These are phyloP conservation scores for Pantherophis guttatus DNA, from an alignment of 2,113 vertebrate species.

Conservation along the genomic window DNA sequence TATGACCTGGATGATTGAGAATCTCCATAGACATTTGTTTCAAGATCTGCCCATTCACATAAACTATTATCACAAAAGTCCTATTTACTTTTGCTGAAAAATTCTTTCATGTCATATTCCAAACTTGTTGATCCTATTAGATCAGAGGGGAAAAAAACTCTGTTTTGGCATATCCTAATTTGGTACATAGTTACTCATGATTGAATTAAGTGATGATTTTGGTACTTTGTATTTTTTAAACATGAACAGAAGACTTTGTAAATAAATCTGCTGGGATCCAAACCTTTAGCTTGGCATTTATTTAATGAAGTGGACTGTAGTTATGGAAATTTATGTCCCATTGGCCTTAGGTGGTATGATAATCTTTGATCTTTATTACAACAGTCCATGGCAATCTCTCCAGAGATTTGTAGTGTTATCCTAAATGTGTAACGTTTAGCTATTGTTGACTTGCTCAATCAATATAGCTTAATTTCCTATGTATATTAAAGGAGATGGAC, in stretches of 20 bases:
- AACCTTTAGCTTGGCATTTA: not conserved
- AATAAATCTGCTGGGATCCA: not conserved
- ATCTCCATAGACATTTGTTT: not conserved
- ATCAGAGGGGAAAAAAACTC: not conserved
- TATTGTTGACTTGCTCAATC: not conserved
- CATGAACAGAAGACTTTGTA: not conserved
- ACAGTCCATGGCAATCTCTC: not conserved
- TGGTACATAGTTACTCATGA: not conserved
- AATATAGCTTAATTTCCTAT: not conserved
- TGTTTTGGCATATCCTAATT: not conserved
- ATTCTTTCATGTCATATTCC: not conserved
- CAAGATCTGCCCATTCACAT: not conserved
- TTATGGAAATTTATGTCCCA: not conserved
- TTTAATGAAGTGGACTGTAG: not conserved
- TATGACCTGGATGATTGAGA: not conserved
- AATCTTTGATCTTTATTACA: not conserved
- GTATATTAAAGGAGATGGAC: not conserved
- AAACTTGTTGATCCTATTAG: not conserved
- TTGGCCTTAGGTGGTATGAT: not conserved
- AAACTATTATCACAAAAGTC: not conserved
- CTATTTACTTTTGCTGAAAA: not conserved
- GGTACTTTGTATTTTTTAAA: not conserved
- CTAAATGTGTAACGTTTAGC: not conserved
- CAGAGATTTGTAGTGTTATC: not conserved
- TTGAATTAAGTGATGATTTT: not conserved